Percentiles rank a stretch among this genome's conserved stretches.
Evolutionary conservation across 2,113 vertebrate genomes (phyloP).

Genomic region (Entomyzon cyanotis): DNA sequence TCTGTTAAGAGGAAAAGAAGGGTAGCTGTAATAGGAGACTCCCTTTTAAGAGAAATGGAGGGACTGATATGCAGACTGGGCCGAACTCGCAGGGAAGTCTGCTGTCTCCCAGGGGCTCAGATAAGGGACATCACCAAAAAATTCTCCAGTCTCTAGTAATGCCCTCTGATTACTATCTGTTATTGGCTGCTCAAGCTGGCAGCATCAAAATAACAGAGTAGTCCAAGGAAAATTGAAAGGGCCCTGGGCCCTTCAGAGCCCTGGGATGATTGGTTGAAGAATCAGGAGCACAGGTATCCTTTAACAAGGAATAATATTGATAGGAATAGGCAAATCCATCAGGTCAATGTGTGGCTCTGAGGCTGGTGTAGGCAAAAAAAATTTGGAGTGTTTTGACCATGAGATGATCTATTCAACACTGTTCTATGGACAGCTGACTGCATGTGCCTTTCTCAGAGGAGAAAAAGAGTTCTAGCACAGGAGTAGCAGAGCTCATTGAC

Average conservation of each 20-base stretch:
- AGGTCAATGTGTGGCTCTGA: no score
- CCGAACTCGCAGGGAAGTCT: background rate
- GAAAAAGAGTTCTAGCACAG: no score
- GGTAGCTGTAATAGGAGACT: background rate
- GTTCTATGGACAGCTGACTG: no score
- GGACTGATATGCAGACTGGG: background rate
- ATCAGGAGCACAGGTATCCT: background rate
- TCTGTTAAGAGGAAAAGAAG: background rate
- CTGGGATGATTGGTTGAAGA: background rate
- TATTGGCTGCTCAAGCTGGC: background rate
- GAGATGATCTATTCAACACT: no score
- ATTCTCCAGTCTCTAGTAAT: background rate
- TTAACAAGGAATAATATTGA: background rate
- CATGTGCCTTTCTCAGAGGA: no score
- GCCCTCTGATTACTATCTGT: background rate
- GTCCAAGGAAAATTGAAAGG: background rate
- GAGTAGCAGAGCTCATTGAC: no score
- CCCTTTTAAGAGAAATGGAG: background rate
- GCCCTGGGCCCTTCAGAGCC: no score
- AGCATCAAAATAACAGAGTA: background rate
- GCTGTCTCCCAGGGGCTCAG: background rate
- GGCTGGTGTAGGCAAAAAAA: no score
- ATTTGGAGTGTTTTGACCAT: no score
- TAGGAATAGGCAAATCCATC: background rate
- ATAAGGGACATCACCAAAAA: background rate